phyloP scores from a whole-genome alignment of 2,113 vertebrate species.

The Perca flavescens region DNA sequence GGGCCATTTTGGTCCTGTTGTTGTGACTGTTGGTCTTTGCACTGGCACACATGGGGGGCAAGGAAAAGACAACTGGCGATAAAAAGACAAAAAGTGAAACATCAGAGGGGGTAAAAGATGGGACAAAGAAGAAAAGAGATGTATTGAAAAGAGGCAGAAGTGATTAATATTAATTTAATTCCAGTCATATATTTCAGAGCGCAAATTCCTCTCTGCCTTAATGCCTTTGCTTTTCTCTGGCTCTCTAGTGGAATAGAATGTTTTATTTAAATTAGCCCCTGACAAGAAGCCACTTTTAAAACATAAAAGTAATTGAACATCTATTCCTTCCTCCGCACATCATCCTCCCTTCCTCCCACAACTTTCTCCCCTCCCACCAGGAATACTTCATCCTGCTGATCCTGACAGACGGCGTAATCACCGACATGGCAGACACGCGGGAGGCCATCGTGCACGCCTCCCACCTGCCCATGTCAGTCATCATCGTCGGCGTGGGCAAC shows the following conservation, averaged over 20 bases:
- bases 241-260: slow-evolving; percentile 54
- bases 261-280: slow-evolving; percentile 73
- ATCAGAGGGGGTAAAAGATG: slow-evolving; percentile 20
- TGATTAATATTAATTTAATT: slow-evolving; percentile 68
- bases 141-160: slow-evolving; percentile 12
- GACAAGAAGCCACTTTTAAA: slow-evolving; percentile 51
- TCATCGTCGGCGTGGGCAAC: slow-evolving; percentile 96
- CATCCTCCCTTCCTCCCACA: background rate
- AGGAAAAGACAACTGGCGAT: slow-evolving; percentile 10
- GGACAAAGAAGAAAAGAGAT: slow-evolving; percentile 17
- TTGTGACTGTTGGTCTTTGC: slow-evolving; percentile 34
- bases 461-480: slow-evolving; percentile 98
- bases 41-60: background rate
- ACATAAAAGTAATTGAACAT: slow-evolving; percentile 44
- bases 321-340: slow-evolving; percentile 6
- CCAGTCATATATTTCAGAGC: slow-evolving; percentile 49
- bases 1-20: slow-evolving; percentile 6
- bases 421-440: slow-evolving; percentile 97
- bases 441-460: slow-evolving; percentile 98
- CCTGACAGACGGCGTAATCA: slow-evolving; percentile 98
- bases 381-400: slow-evolving; percentile 99
- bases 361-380: slow-evolving; percentile 79
- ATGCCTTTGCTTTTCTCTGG: slow-evolving; percentile 37
- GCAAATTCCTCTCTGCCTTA: slow-evolving; percentile 49
- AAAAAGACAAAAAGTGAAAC: slow-evolving; percentile 18